phyloP scores from a whole-genome alignment of 2,888 invertebrate species.

The Rhabditoides inermis region DNA sequence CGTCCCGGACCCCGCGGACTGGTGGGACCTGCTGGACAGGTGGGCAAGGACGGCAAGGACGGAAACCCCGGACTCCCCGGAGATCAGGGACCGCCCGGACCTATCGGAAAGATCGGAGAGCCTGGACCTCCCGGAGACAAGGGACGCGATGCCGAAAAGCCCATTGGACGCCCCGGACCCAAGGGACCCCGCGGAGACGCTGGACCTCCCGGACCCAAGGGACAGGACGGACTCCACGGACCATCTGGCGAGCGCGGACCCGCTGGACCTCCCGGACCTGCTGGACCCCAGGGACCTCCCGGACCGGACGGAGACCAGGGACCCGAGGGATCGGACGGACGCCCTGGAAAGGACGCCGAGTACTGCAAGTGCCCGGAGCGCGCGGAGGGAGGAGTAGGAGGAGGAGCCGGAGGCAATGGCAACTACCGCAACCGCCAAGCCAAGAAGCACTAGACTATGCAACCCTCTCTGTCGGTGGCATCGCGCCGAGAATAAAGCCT shows the following conservation, averaged over 20 bases:
- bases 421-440: no score
- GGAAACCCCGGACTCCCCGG: slow-evolving; percentile 45
- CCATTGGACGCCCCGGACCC: slow-evolving; percentile 49
- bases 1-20: slow-evolving; percentile 46
- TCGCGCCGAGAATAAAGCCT: no score
- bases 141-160: slow-evolving; percentile 48
- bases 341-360: slow-evolving; percentile 43
- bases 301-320: slow-evolving; percentile 27
- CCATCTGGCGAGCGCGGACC: slow-evolving; percentile 44
- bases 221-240: slow-evolving; percentile 43
- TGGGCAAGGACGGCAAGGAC: slow-evolving; percentile 43
- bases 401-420: slow-evolving; percentile 3
- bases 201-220: slow-evolving; percentile 42
- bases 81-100: slow-evolving; percentile 45
- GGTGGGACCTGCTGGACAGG: slow-evolving; percentile 41
- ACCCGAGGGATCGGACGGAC: slow-evolving; percentile 11
- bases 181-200: slow-evolving; percentile 43
- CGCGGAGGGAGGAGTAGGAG: slow-evolving; percentile 5
- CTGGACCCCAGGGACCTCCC: slow-evolving; percentile 18
- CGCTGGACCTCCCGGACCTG: slow-evolving; percentile 22
- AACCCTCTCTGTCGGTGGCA: no score
- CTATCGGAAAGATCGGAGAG: slow-evolving; percentile 45
- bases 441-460: no score
- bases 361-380: slow-evolving; percentile 37
- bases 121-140: slow-evolving; percentile 48